Evolutionary conservation across 2,797 vertebrate genomes (phyloP), one percentile per base, ranked within the genome.

Genomic region (Poeciliopsis infans): DNA sequence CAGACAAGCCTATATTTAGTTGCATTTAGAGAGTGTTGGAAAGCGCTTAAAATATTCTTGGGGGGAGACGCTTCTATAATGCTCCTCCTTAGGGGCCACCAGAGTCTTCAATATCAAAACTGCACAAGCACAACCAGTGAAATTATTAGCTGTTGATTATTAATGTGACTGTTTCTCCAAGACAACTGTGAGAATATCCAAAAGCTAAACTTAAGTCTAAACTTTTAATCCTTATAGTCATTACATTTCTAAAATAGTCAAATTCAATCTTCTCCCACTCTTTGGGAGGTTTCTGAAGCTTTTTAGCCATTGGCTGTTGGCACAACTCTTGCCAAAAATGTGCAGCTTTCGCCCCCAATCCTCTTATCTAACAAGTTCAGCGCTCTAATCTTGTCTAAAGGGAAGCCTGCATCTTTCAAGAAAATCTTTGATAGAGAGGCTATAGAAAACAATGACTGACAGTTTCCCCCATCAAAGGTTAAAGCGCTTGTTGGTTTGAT

Each of bases 1-100:
- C 92, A 93, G 88, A 92, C 91, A 79, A 80, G 87, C 86, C 93
- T 95, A 95, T 95, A 95, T 95, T 95, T 95, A 95, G 94, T 71
- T 13, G 41, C 84, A 85, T 91, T 92, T 91, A 88, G 59, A 81
- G 81, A 74, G 83, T 77, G 80, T 76, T 87, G 92, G 92, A 91
- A 90, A 90, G 83, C 12, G 70, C 91, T 86, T 92, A 81, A 93
- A 95, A 95, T 95, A 95, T 91, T 86, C 79, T 78, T 28, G 72
- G 74, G 83, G 90, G 83, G 90, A 91, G 87, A 91, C 86, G 81
- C 87, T 78, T 88, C 80, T 84, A 78, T 89, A 87, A 86, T 77
- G 76, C 66, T 76, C 79, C 77, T 79, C 84, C 74, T 79, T 83
- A 72, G 85, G 90, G 87, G 87, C 82, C 83, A 79, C 77, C 51